phyloP scores from a whole-genome alignment of 2,888 invertebrate genomes.

The Drepana falcataria region DNA sequence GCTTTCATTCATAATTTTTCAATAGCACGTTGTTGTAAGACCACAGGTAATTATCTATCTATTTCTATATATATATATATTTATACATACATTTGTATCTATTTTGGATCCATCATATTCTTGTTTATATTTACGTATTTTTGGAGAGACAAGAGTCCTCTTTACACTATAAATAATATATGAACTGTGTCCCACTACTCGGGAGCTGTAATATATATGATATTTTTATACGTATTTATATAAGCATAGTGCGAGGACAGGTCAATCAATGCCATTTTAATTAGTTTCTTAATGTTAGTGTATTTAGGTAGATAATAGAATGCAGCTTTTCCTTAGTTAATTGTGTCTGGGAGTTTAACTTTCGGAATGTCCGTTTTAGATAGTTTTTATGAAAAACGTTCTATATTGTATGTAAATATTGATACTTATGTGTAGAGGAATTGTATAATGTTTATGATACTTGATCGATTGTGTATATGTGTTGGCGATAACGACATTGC shows the following conservation, averaged over 20 bases:
- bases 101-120: too few relatives aligned
- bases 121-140: too few relatives aligned
- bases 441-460: not conserved
- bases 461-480: not conserved
- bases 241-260: constrained; percentile 12
- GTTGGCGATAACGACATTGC: not conserved
- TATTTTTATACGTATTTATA: constrained; percentile 14
- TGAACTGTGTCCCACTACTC: not conserved
- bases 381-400: constrained; percentile 35
- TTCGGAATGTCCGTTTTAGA: constrained; percentile 24
- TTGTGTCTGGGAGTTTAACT: constrained; percentile 45
- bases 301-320: constrained; percentile 13
- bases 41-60: too few relatives aligned
- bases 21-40: too few relatives aligned
- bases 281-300: constrained; percentile 43
- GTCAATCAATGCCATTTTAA: constrained; percentile 63
- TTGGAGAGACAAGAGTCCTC: too few relatives aligned
- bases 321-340: constrained; percentile 33
- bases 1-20: too few relatives aligned
- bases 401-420: not conserved
- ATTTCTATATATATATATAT: too few relatives aligned
- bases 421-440: not conserved
- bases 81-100: too few relatives aligned
- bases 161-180: too few relatives aligned
- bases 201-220: not conserved